A percentile compares a stretch with the other conserved stretches of the same genome.
Evolutionary conservation across 2,888 invertebrate species (phyloP).

Genomic region (Biston stratarius): DNA sequence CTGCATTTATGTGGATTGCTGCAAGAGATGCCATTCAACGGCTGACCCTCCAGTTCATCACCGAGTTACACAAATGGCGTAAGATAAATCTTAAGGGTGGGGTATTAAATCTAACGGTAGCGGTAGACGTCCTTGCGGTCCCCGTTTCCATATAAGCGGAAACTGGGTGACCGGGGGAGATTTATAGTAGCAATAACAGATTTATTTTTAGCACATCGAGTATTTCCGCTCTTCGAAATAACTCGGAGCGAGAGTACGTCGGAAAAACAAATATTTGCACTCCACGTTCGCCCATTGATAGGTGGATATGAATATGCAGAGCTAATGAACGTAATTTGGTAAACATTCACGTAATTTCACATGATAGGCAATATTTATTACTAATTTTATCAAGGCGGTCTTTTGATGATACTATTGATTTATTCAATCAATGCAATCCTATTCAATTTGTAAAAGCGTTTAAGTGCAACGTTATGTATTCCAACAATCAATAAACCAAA

Average conservation of each 20-base stretch:
- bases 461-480: neutral
- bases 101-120: slow-evolving; percentile 34
- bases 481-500: no score
- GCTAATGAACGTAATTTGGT: slow-evolving; percentile 35
- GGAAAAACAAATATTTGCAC: slow-evolving; percentile 49
- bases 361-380: slow-evolving; percentile 3
- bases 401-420: slow-evolving; percentile 13
- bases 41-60: slow-evolving; percentile 29
- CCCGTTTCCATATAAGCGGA: slow-evolving; percentile 67
- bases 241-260: slow-evolving; percentile 48
- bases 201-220: slow-evolving; percentile 65
- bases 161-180: slow-evolving; percentile 73
- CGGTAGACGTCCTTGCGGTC: slow-evolving; percentile 60
- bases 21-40: slow-evolving; percentile 13
- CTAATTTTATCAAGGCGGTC: slow-evolving; percentile 10
- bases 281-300: slow-evolving; percentile 34
- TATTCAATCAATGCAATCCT: slow-evolving; percentile 14
- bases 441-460: slow-evolving; percentile 6
- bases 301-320: slow-evolving; percentile 30
- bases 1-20: slow-evolving; percentile 2
- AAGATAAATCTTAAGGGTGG: slow-evolving; percentile 33
- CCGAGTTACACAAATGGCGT: slow-evolving; percentile 22
- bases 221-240: slow-evolving; percentile 56
- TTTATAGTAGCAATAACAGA: slow-evolving; percentile 64
- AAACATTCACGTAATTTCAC: slow-evolving; percentile 23